phyloP scores from a whole-genome alignment of 2,113 vertebrate genomes.

The Chinchilla lanigera region DNA sequence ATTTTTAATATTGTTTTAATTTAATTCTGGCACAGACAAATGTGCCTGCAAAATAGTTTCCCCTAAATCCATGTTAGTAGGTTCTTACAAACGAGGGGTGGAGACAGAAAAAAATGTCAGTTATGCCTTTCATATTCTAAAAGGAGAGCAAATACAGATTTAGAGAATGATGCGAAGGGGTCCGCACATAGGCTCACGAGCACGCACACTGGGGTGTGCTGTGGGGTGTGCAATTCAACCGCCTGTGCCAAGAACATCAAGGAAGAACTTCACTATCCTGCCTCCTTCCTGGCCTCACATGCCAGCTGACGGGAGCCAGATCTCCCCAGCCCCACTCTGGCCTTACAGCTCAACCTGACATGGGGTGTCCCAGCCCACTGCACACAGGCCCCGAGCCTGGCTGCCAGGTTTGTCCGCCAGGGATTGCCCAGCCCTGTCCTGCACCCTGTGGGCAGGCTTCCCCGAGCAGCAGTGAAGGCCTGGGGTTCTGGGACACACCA shows the following conservation, averaged over 20 bases:
- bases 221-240: fast-evolving
- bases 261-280: fast-evolving
- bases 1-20: constrained; percentile 75
- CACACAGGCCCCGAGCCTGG: neutral
- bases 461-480: too few species aligned
- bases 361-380: neutral
- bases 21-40: constrained; percentile 57
- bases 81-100: constrained; percentile 38
- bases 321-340: neutral
- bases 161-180: neutral
- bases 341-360: neutral
- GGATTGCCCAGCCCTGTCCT: neutral
- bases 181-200: fast-evolving
- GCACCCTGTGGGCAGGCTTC: neutral
- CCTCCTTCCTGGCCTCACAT: neutral
- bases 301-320: neutral
- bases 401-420: neutral
- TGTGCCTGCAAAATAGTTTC: constrained; percentile 29
- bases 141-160: neutral
- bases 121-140: constrained; percentile 18
- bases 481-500: neutral
- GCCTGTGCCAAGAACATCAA: fast-evolving
- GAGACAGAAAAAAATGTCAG: constrained; percentile 48
- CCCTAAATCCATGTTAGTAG: constrained; percentile 6
- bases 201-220: fast-evolving